Evolutionary conservation across 2,797 vertebrate species (phyloP).

Genomic region (Ibycter americanus): DNA sequence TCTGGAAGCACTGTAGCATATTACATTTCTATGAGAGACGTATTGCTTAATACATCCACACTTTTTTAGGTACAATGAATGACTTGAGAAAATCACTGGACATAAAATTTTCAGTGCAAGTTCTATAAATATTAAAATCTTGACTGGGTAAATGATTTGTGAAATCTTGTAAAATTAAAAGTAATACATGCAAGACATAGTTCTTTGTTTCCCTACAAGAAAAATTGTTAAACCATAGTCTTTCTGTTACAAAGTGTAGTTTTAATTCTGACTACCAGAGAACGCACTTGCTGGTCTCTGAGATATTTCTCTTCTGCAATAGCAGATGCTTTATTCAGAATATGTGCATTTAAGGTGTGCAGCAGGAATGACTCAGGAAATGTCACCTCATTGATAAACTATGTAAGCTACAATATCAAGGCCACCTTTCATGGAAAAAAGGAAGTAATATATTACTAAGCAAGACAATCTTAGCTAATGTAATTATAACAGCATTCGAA

Average conservation of each 20-base stretch:
- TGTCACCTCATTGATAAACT: neutral
- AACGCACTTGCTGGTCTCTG: neutral
- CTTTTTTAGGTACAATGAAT: neutral
- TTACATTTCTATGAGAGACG: neutral
- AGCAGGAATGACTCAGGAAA: neutral
- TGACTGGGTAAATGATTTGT: neutral
- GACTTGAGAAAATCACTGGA: neutral
- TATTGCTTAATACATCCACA: neutral
- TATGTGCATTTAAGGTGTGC: neutral
- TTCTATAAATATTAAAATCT: neutral
- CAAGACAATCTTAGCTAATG: neutral
- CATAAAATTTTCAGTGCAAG: neutral
- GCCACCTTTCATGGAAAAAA: neutral
- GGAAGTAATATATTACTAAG: neutral
- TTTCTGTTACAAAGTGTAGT: neutral
- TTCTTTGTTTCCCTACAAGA: neutral
- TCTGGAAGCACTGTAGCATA: neutral
- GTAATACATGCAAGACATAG: neutral
- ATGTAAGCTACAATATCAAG: neutral
- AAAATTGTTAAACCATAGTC: neutral
- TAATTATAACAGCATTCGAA: neutral
- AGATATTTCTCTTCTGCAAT: neutral
- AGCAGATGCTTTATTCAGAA: neutral
- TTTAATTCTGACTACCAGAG: neutral
- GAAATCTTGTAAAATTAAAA: neutral